Percentiles rank a stretch among this genome's conserved stretches.
Conservation (phyloP, 2,113 vertebrate species). For the Mustelus asterias region DNA sequence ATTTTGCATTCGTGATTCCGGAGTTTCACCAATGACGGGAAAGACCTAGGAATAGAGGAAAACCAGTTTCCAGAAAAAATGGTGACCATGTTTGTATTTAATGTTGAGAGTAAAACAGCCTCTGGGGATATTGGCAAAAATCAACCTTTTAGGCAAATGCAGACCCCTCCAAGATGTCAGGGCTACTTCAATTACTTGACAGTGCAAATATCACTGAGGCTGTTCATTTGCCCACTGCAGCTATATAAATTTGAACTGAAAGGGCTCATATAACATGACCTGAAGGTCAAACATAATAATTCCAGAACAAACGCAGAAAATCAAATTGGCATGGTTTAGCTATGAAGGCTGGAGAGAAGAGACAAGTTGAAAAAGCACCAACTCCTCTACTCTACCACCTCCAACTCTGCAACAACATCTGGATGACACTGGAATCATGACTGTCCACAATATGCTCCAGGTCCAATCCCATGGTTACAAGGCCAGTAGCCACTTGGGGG, state of each 20-base stretch:
- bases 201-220: background rate
- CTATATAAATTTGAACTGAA: background rate
- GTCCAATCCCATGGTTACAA: background rate
- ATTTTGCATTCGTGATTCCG: background rate
- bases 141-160: background rate
- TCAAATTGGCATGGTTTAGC: background rate
- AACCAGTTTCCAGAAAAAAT: background rate
- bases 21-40: background rate
- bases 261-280: background rate
- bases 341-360: background rate
- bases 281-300: background rate
- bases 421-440: background rate
- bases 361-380: background rate
- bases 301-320: background rate
- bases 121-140: background rate
- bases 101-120: background rate
- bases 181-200: background rate
- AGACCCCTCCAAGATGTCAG: background rate
- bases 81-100: background rate
- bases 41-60: background rate
- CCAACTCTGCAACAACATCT: background rate
- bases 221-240: background rate
- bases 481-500: too few relatives aligned
- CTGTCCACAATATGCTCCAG: background rate
- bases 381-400: too few relatives aligned